Base-by-base conservation (phyloP, 64 coral and sea anemone genomes). In the Pachyseris speciosa region DNA sequence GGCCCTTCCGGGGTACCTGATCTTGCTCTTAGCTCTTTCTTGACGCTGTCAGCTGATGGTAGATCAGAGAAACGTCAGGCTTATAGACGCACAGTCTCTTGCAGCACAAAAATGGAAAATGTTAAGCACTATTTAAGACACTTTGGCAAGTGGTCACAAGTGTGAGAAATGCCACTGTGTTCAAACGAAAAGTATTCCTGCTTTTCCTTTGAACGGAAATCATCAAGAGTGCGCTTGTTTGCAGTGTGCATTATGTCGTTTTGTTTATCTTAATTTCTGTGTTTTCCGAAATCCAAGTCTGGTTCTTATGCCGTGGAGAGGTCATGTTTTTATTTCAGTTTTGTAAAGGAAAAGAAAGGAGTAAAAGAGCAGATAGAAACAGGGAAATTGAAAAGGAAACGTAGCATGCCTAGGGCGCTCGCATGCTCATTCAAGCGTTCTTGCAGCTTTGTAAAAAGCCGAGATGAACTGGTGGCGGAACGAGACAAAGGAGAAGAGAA, bases 341-440 rank as follows among this genome's bases (percentile, higher is more conserved):
- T 40, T 63, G 22, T 81, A 39, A 61, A 61, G 11, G 75, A 58
- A 57, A 34, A 27, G n/a, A 77, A 37, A 81, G 77, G 15, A 61
- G 63, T 22, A 58, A 63, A 33, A 33, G 31, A 81, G n/a, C 9
- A 16, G 20, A 15, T 42, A 81, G 53, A 81, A 81, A 79, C 26
- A 79, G 75, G 49, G 37, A 58, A 79, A 57, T 25, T 81, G 52
- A 32, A 40, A 31, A 22, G 20, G 33, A 81, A 60, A 58, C 31
- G 33, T 40, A 15, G 77, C 77, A 61, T 61, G 52, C 55, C 20
- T 36, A 33, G 77, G 20, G 37, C 55, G 25, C 52, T 81, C 17
- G 77, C 77, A 81, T 81, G 77, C 53, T 81, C 77, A 81, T 81
- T 81, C 77, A 63, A 81, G 77, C 77, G 33, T 81, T 81, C 77